Conservation (phyloP, 30 jellyfish, hydroid and myxozoan genomes). For the Aurelia sp. region DNA sequence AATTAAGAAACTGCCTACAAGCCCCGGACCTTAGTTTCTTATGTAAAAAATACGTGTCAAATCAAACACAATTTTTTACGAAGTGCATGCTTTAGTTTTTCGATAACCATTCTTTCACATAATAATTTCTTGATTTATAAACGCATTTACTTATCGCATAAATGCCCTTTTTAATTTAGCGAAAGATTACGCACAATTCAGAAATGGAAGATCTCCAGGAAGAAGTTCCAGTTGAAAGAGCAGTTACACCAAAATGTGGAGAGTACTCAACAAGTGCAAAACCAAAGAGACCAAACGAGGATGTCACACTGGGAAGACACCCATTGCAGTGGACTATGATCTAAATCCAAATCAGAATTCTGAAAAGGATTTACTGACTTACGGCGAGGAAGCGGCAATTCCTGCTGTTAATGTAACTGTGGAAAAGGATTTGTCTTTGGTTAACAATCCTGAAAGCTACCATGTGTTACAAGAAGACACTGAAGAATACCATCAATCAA, state of each 20-base stretch:
- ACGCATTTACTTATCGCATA: no score
- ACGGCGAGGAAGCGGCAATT: not conserved
- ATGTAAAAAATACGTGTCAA: no score
- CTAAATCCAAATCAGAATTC: not conserved
- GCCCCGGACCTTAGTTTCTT: no score
- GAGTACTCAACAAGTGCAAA: not conserved
- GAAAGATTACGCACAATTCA: no score
- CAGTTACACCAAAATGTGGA: not conserved
- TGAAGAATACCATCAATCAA: no score
- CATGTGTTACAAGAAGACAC: not conserved
- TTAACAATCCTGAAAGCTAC: not conserved
- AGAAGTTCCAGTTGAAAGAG: not conserved
- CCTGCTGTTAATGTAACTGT: not conserved
- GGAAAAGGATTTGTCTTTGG: not conserved
- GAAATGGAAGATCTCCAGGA: no score
- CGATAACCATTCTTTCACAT: no score
- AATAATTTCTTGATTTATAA: no score
- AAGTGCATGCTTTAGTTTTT: no score
- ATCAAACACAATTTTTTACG: no score
- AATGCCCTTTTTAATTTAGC: no score
- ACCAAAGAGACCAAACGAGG: not conserved
- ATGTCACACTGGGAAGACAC: slow-evolving; percentile 1
- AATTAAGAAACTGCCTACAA: no score
- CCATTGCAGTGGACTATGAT: not conserved
- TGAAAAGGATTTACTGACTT: not conserved